These are phyloP conservation scores for Fregetta grallaria DNA, from an alignment of 2,113 vertebrate species.

Conservation along the genomic window DNA sequence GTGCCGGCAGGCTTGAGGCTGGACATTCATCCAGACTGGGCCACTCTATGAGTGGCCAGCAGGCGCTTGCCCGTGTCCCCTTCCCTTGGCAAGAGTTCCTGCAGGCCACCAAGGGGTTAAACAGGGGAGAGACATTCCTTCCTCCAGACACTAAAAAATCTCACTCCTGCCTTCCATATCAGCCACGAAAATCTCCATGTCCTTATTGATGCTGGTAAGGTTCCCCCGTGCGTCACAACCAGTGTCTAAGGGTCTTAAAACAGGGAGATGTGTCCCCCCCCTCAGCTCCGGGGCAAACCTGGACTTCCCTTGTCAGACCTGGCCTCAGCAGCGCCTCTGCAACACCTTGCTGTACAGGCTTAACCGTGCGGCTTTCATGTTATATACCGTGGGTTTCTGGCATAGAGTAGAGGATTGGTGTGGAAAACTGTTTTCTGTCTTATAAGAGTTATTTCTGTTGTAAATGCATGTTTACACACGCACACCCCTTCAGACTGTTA, in stretches of 20 bases:
- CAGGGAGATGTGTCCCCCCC: not conserved
- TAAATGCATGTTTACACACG: not conserved
- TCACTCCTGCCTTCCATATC: not conserved
- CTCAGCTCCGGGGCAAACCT: not conserved
- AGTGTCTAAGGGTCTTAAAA: not conserved
- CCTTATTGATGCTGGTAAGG: not conserved
- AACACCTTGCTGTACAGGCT: not conserved
- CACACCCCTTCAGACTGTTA: not conserved
- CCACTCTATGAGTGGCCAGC: rapidly evolving
- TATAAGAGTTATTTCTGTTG: not conserved
- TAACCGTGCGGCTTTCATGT: not conserved
- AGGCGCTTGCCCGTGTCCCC: not conserved
- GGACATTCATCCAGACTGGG: too few species aligned
- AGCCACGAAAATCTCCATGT: not conserved
- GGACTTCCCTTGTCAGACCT: not conserved
- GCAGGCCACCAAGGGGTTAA: not conserved
- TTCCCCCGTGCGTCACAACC: not conserved
- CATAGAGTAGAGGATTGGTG: not conserved
- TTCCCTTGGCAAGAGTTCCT: not conserved
- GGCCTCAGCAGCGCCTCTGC: not conserved
- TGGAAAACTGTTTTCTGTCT: not conserved
- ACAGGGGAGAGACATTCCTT: not conserved
- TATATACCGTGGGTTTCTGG: not conserved
- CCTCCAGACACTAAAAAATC: not conserved
- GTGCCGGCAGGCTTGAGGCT: not conserved